Evolutionary conservation across 2,888 invertebrate genomes (phyloP), one percentile per base, ranked within the genome.

Genomic region (Spodoptera picta): DNA sequence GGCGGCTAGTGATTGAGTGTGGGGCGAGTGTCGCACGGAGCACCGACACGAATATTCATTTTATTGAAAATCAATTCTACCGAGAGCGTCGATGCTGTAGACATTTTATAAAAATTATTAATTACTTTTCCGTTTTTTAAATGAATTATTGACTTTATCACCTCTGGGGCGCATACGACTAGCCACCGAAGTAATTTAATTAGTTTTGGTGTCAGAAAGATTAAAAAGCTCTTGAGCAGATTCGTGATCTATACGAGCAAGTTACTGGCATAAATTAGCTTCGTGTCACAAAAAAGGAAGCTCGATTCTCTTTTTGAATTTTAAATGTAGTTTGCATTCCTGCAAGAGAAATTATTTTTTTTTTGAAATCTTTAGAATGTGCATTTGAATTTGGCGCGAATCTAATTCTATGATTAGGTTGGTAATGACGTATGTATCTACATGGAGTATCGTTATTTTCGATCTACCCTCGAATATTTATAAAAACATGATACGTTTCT

Each of bases 41-140:
- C 27, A 5, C 27, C 27, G 77, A 70, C 75, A 77, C 79, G 84
- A 87, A 86, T 87, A 87, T 85, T 84, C 82, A 85, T 85, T 85
- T 86, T 83, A 84, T 85, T 81, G 83, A 83, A 84, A 85, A 85
- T 77, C 83, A 74, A 83, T 83, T 73, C 61, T 65, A 75, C 77
- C 60, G 65, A 57, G 65, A 57, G 60, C 45, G 64, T 60, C 56
- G 48, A 64, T 56, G 60, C 60, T 69, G 64, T 60, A 67, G 60
- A 69, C 64, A 65, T 76, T 79, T 79, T 79, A 66, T 80, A 69
- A 75, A 73, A 71, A 76, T 74, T 71, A 74, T 79, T 80, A 78
- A 80, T 77, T 80, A 78, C 79, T 70, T 77, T 69, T 70, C 73
- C 74, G 60, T 69, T 77, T 76, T 36, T 78, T 74, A 74, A 68